Evolutionary conservation across 1,140 invertebrate genomes (phyloP).

Genomic region (Drosophila orena): DNA sequence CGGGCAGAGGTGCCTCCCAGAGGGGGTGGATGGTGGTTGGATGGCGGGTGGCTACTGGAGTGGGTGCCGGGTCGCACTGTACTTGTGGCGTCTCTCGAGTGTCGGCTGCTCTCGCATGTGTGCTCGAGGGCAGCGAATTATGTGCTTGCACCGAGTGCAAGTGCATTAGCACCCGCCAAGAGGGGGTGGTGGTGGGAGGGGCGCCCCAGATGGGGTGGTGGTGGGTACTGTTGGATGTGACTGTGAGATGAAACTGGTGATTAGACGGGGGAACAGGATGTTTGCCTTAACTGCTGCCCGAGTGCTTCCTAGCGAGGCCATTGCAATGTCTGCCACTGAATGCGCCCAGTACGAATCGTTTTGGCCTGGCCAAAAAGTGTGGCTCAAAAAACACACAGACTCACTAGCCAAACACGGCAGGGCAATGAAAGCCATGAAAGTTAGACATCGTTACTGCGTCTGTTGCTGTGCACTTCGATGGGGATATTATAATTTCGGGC

Average conservation of each 20-base stretch:
- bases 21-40: background rate
- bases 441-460: conserved; percentile 46
- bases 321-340: conserved; percentile 38
- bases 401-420: conserved; percentile 53
- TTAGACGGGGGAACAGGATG: conserved; percentile 49
- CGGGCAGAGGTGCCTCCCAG: background rate
- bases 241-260: conserved; percentile 10
- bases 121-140: conserved; percentile 77
- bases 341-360: conserved; percentile 19
- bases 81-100: conserved; percentile 56
- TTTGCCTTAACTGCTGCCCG: conserved; percentile 72
- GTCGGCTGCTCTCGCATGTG: conserved; percentile 58
- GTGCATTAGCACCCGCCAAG: conserved; percentile 73
- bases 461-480: background rate
- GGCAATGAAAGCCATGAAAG: conserved; percentile 64
- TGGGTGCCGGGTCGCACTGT: conserved; percentile 32
- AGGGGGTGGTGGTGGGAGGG: conserved; percentile 13
- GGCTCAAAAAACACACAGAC: conserved; percentile 47
- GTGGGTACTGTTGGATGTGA: background rate
- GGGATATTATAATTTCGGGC: conserved; percentile 2
- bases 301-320: conserved; percentile 52
- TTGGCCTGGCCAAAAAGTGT: conserved; percentile 41
- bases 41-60: conserved; percentile 4
- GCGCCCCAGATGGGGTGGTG: background rate
- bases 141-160: conserved; percentile 79